Conservation (phyloP, 2,888 invertebrate species). For the Phaedon cochleariae region DNA sequence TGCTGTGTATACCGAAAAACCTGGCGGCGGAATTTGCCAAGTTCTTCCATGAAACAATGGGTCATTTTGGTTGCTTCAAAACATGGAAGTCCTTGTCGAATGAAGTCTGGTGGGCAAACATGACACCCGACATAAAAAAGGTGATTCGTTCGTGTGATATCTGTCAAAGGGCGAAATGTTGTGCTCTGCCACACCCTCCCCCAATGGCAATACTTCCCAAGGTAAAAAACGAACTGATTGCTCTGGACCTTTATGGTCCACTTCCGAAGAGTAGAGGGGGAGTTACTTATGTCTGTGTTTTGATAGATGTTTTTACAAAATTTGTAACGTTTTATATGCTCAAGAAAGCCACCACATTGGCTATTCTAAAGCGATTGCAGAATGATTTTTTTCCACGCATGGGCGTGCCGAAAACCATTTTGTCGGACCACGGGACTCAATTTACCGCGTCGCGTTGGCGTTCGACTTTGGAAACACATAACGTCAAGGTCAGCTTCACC, state of each 20-base stretch:
- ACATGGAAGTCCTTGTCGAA: background rate
- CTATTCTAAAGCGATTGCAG: too few species aligned
- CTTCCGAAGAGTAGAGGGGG: background rate
- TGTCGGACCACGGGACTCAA: too few species aligned
- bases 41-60: background rate
- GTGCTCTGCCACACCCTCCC: background rate
- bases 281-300: background rate
- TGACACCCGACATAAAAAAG: background rate
- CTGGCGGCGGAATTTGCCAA: background rate
- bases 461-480: too few species aligned
- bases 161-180: background rate
- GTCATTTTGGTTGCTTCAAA: background rate
- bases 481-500: too few species aligned
- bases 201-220: background rate
- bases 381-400: too few species aligned
- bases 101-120: slow-evolving; percentile 5
- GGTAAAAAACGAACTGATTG: background rate
- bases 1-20: background rate
- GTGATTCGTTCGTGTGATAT: background rate
- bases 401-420: too few species aligned
- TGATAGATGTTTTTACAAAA: background rate
- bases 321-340: background rate
- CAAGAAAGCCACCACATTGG: too few species aligned
- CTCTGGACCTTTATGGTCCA: background rate
- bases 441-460: too few species aligned